Evolutionary conservation across 23 tunicate genomes (phyloP).

Genomic region (Phallusia fumigata): DNA sequence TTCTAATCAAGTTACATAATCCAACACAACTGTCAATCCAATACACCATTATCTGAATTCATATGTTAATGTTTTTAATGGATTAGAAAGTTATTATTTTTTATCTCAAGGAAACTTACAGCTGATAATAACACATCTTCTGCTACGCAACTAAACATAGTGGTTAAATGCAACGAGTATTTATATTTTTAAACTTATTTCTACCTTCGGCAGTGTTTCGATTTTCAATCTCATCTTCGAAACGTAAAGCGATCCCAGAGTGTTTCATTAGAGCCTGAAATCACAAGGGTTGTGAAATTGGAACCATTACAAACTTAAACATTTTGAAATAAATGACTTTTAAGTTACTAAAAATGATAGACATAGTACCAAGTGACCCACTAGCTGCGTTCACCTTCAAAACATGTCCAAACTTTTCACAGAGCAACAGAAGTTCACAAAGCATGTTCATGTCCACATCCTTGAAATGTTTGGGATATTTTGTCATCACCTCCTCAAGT

Average conservation of each 20-base stretch:
- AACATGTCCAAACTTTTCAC: constrained; percentile 38
- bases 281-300: background rate
- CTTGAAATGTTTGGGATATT: constrained; percentile 37
- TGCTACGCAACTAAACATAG: too few species aligned
- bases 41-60: too few species aligned
- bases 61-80: too few species aligned
- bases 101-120: too few species aligned
- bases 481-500: constrained; percentile 49
- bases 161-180: too few species aligned
- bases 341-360: too few species aligned
- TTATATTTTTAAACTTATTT: background rate
- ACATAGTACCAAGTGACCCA: too few species aligned
- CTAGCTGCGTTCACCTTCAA: constrained; percentile 46
- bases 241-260: background rate
- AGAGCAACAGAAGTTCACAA: constrained; percentile 59
- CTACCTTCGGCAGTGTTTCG: background rate
- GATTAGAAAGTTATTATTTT: too few species aligned
- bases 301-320: background rate
- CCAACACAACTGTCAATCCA: too few species aligned
- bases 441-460: constrained; percentile 80
- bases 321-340: background rate
- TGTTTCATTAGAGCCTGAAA: background rate
- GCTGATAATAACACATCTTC: too few species aligned
- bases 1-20: too few species aligned
- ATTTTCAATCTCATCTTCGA: constrained; percentile 18